Conservation (phyloP, 1,140 invertebrate species). For the Drosophila funebris region DNA sequence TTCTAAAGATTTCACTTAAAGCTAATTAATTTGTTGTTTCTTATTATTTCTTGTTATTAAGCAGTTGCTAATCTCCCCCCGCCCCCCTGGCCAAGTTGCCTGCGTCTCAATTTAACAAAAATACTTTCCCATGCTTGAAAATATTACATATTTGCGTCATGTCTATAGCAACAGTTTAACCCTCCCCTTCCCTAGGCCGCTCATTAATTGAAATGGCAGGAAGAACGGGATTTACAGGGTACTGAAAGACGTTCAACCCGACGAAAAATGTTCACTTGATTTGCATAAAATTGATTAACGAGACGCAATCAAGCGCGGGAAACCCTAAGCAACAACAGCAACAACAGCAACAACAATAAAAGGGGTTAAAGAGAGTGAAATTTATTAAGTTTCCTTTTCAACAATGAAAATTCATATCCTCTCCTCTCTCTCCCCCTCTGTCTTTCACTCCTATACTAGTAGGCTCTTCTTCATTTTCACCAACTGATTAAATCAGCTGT, state of each 20-base stretch:
- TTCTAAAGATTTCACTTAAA: not conserved
- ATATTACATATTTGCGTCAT: constrained; percentile 1
- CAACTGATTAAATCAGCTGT: constrained; percentile 38
- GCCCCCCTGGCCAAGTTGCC: not conserved
- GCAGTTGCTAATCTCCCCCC: constrained; percentile 5
- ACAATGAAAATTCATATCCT: constrained; percentile 10
- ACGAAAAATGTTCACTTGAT: constrained; percentile 31
- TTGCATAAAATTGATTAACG: constrained; percentile 49
- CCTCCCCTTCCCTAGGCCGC: not conserved
- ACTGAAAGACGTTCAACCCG: not conserved
- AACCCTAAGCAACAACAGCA: too few relatives aligned
- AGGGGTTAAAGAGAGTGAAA: constrained; percentile 34
- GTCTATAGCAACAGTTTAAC: constrained; percentile 10
- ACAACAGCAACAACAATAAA: too few relatives aligned
- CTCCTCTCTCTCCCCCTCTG: too few relatives aligned
- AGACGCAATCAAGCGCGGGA: constrained; percentile 26
- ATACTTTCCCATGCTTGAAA: too few relatives aligned
- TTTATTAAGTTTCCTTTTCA: constrained; percentile 26
- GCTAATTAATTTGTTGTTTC: constrained; percentile 9
- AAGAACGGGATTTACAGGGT: too few relatives aligned
- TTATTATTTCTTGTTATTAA: constrained; percentile 10
- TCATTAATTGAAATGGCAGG: not conserved
- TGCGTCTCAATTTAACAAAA: constrained; percentile 14
- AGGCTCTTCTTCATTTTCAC: not conserved
- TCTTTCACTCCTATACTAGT: not conserved